Conservation (phyloP, 2,888 invertebrate species). For the Tiliacea citrago region DNA sequence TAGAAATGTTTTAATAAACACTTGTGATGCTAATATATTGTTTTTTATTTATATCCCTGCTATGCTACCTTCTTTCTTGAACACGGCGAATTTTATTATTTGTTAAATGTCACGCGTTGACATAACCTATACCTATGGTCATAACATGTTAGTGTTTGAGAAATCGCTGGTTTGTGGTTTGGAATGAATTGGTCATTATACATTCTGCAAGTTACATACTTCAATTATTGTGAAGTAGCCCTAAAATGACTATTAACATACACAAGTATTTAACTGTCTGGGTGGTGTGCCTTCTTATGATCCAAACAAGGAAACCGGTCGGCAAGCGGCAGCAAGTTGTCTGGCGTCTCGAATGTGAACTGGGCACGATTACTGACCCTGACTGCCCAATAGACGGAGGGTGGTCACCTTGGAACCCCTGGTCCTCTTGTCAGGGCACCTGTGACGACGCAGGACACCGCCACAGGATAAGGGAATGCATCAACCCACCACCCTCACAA, state of each 20-base stretch:
- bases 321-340: slow-evolving; percentile 77
- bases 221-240: background rate
- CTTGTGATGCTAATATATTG: slow-evolving; percentile 6
- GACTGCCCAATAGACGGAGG: slow-evolving; percentile 88
- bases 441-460: slow-evolving; percentile 86
- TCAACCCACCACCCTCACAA: slow-evolving; percentile 84
- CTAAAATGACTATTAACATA: slow-evolving; percentile 46
- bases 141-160: slow-evolving; percentile 2
- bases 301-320: slow-evolving; percentile 75
- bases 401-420: slow-evolving; percentile 87
- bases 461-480: slow-evolving; percentile 81
- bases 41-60: slow-evolving; percentile 14
- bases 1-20: slow-evolving; percentile 31
- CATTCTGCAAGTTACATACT: background rate
- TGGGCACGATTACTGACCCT: slow-evolving; percentile 80
- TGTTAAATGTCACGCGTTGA: no score
- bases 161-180: background rate
- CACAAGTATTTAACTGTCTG: slow-evolving; percentile 50
- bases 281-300: slow-evolving; percentile 42
- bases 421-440: slow-evolving; percentile 85
- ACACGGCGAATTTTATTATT: background rate
- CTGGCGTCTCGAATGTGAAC: slow-evolving; percentile 86
- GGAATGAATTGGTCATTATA: background rate
- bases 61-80: slow-evolving; percentile 16
- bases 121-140: no score